Conservation (phyloP, 2,113 vertebrate species). For the Cynopterus brachyotis region DNA sequence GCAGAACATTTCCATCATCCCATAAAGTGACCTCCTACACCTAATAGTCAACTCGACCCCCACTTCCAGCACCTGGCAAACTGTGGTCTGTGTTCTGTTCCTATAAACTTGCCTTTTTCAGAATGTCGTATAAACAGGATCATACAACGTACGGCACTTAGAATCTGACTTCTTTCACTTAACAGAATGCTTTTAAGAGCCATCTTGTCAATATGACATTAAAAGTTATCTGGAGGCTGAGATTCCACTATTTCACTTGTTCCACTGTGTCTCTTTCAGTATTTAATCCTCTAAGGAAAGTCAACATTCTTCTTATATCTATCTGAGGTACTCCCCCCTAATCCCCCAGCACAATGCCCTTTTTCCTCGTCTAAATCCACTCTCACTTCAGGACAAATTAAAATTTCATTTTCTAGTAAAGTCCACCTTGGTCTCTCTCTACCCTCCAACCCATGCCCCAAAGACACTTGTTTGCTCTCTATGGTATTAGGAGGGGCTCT, state of each 20-base stretch:
- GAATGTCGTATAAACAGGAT: neutral
- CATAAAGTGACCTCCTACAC: neutral
- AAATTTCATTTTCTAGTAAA: neutral
- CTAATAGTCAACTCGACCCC: neutral
- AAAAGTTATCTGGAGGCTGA: neutral
- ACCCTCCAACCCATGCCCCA: neutral
- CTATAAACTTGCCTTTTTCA: neutral
- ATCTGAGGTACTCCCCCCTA: neutral
- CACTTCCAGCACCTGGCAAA: neutral
- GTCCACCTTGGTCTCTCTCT: neutral
- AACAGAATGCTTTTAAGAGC: neutral
- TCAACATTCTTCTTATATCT: neutral
- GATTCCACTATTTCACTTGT: neutral
- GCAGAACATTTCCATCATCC: neutral
- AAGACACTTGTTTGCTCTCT: neutral
- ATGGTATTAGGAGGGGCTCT: no score
- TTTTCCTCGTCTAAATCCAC: neutral
- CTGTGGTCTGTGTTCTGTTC: neutral
- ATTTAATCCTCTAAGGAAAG: neutral
- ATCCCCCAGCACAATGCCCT: rapidly evolving
- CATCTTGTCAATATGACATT: neutral
- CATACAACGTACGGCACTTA: neutral
- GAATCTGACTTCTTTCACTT: neutral
- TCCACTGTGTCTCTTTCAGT: neutral
- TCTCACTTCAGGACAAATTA: neutral